Evolutionary conservation across 2,113 vertebrate genomes (phyloP).

Genomic region (Python bivittatus): DNA sequence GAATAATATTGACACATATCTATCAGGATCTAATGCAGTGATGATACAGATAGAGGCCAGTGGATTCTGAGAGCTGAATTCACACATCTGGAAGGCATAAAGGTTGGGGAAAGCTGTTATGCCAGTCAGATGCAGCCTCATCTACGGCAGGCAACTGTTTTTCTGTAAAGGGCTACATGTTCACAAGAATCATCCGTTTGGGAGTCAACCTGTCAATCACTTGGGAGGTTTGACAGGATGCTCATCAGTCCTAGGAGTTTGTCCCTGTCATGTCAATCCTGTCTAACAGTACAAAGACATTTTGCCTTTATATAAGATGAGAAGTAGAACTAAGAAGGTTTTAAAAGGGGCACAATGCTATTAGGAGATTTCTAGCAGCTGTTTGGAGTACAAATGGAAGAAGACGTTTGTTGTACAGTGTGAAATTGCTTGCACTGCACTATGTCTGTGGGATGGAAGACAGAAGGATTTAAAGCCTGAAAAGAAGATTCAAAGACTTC

Average conservation of each 20-base stretch:
- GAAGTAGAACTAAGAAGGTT: not conserved
- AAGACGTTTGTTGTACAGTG: not conserved
- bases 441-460: not conserved
- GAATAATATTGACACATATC: not conserved
- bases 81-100: not conserved
- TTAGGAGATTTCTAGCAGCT: not conserved
- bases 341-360: not conserved
- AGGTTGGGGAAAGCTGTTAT: not conserved
- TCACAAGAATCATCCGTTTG: not conserved
- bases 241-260: not conserved
- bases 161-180: not conserved
- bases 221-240: not conserved
- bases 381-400: not conserved
- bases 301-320: not conserved
- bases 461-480: not conserved
- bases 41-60: not conserved
- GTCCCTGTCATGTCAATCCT: not conserved
- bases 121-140: not conserved
- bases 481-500: not conserved
- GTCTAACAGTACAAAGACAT: not conserved
- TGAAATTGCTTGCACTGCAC: not conserved
- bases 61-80: not conserved
- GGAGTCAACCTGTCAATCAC: not conserved
- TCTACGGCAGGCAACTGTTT: not conserved
- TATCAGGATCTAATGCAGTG: not conserved